These are phyloP conservation scores for Hippopotamus amphibius DNA, from an alignment of 2,113 vertebrate species.

Conservation along the genomic window DNA sequence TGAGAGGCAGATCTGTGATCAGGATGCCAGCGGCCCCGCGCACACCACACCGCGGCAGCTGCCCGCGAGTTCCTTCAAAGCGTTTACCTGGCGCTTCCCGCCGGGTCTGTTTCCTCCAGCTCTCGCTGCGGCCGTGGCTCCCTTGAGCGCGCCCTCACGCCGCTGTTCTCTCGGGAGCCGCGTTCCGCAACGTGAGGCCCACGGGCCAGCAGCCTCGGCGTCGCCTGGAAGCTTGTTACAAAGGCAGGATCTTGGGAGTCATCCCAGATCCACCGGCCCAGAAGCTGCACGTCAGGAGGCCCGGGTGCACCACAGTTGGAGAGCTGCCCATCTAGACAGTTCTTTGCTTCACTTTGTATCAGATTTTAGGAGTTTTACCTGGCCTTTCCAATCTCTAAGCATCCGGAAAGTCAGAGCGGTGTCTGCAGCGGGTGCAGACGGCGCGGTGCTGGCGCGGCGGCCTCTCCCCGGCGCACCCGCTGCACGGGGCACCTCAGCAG, in stretches of 20 bases:
- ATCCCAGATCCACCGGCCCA: not conserved
- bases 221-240: not conserved
- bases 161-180: not conserved
- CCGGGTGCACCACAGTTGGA: too few species aligned
- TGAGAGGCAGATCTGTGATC: too few species aligned
- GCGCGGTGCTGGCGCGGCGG: fast-evolving
- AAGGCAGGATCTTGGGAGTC: not conserved
- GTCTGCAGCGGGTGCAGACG: not conserved
- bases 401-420: not conserved
- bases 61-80: fast-evolving
- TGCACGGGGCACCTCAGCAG: not conserved
- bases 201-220: fast-evolving
- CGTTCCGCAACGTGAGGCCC: not conserved
- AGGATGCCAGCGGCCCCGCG: too few species aligned
- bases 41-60: fast-evolving
- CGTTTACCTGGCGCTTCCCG: fast-evolving
- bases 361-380: not conserved
- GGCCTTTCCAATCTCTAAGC: not conserved
- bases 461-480: not conserved
- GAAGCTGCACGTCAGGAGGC: not conserved
- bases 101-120: fast-evolving
- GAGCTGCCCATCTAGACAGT: not conserved
- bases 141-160: fast-evolving
- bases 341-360: not conserved
- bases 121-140: not conserved